phyloP scores from a whole-genome alignment of 2,797 vertebrate genomes.

The Anisognathus igniventris region DNA sequence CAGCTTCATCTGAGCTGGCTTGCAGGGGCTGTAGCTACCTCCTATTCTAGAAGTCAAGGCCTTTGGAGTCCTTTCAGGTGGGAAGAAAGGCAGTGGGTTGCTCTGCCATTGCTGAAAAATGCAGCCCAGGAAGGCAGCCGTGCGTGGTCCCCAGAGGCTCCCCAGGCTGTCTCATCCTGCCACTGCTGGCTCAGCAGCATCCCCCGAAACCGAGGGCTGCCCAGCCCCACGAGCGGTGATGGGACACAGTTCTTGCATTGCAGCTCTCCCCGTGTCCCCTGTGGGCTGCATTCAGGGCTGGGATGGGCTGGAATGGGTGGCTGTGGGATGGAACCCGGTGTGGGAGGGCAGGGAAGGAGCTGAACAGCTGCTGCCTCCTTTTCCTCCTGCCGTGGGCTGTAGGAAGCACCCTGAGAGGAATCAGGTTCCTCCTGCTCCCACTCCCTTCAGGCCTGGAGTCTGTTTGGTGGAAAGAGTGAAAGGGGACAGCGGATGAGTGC shows the following conservation, averaged over 20 bases:
- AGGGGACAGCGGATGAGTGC: not conserved
- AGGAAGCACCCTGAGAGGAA: not conserved
- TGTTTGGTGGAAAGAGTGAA: not conserved
- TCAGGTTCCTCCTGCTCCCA: not conserved
- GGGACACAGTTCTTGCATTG: fast-evolving
- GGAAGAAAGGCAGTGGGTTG: not conserved
- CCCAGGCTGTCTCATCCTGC: not conserved
- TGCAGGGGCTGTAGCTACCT: not conserved
- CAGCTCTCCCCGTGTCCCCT: not conserved
- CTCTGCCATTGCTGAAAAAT: not conserved
- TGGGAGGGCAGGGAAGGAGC: not conserved
- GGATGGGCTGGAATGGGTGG: not conserved
- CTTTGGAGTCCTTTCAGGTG: not conserved
- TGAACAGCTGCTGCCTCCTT: not conserved
- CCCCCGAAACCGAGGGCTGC: fast-evolving
- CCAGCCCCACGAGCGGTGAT: fast-evolving
- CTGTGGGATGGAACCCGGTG: fast-evolving
- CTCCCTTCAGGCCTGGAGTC: not conserved
- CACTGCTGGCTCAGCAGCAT: not conserved
- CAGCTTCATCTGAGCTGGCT: not conserved
- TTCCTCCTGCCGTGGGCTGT: fast-evolving
- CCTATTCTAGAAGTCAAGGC: not conserved
- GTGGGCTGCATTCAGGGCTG: fast-evolving
- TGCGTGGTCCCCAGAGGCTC: not conserved
- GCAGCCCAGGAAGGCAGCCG: not conserved